phyloP scores from a whole-genome alignment of 2,888 invertebrate genomes.

The Eurytoma adleriae region DNA sequence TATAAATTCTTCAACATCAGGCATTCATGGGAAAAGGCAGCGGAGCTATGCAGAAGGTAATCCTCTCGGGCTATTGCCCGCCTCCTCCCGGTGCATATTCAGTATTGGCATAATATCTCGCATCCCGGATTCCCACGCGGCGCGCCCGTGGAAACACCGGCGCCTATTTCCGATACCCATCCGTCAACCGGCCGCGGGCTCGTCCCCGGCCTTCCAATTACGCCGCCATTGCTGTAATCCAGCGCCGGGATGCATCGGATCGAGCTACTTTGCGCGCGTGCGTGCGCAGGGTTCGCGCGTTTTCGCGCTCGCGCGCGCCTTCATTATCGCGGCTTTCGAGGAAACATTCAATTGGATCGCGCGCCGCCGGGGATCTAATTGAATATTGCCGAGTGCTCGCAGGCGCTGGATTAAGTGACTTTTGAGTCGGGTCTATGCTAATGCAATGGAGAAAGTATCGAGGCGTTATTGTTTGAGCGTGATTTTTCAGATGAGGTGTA shows the following conservation, averaged over 20 bases:
- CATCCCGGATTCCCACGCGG: constrained; percentile 42
- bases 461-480: neutral
- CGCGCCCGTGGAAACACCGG: neutral
- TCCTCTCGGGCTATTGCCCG: constrained; percentile 13
- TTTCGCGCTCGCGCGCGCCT: neutral
- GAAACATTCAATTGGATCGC: neutral
- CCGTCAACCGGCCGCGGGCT: neutral
- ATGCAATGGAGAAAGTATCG: constrained; percentile 21
- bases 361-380: constrained; percentile 7
- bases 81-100: neutral
- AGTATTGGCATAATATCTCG: constrained; percentile 11
- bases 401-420: constrained; percentile 22
- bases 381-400: neutral
- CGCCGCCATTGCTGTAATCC: constrained; percentile 41
- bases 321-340: neutral
- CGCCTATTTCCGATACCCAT: constrained; percentile 20
- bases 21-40: constrained; percentile 97
- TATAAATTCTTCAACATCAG: constrained; percentile 97
- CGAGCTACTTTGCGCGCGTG: neutral
- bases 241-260: neutral
- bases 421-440: constrained; percentile 7
- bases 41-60: constrained; percentile 95
- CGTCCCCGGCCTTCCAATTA: constrained; percentile 20
- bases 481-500: neutral
- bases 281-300: neutral